Conservation (phyloP, 2,888 invertebrate genomes). For the Drosophila affinis region DNA sequence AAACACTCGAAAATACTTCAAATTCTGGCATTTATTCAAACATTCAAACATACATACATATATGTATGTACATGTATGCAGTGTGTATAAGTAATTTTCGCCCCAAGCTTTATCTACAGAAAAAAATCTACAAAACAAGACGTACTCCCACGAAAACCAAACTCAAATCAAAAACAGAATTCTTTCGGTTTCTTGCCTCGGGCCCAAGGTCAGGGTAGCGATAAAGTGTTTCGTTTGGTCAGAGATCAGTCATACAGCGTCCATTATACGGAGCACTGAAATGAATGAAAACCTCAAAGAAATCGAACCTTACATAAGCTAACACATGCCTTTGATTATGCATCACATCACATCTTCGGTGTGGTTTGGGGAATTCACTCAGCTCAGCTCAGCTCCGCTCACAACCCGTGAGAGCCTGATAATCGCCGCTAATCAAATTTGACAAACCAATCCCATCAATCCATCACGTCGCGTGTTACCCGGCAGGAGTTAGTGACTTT, state of each 20-base stretch:
- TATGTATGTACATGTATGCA: no score
- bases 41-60: not conserved
- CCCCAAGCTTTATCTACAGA: slow-evolving; percentile 46
- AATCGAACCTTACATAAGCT: slow-evolving; percentile 24
- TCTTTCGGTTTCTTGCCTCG: slow-evolving; percentile 10
- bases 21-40: slow-evolving; percentile 16
- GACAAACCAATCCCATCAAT: slow-evolving; percentile 47
- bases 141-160: slow-evolving; percentile 14
- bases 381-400: no score
- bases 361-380: slow-evolving; percentile 3
- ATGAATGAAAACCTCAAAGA: slow-evolving; percentile 10
- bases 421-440: slow-evolving; percentile 56
- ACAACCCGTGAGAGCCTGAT: slow-evolving; percentile 8
- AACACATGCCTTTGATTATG: slow-evolving; percentile 46
- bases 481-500: slow-evolving; percentile 15
- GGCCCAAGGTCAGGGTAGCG: slow-evolving; percentile 10
- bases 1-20: slow-evolving; percentile 23
- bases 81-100: slow-evolving; percentile 9
- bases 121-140: not conserved
- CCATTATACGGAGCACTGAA: not conserved
- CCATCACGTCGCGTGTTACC: slow-evolving; percentile 18
- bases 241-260: not conserved
- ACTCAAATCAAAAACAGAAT: not conserved
- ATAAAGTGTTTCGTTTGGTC: slow-evolving; percentile 3
- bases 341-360: slow-evolving; percentile 15